phyloP scores from a whole-genome alignment of 2,888 invertebrate species.

The Belgica antarctica region DNA sequence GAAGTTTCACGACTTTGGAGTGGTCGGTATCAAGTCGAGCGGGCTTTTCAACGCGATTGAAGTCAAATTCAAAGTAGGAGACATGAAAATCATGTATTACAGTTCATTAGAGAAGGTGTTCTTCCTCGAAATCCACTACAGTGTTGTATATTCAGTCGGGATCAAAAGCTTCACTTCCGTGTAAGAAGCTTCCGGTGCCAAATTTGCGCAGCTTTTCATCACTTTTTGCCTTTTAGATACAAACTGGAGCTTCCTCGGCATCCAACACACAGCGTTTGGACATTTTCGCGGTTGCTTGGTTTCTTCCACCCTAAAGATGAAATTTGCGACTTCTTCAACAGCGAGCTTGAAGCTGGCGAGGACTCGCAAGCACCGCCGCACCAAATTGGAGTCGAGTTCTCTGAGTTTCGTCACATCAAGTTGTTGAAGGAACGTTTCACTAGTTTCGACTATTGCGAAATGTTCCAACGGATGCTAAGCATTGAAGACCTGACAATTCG shows the following conservation, averaged over 20 bases:
- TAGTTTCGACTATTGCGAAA: neutral
- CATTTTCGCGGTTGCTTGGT: neutral
- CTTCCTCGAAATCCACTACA: no score
- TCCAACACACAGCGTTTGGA: neutral
- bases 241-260: neutral
- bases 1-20: no score
- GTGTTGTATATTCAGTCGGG: no score
- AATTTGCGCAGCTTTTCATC: no score
- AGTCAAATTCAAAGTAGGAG: no score
- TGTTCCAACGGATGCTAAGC: neutral
- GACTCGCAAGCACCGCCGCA: neutral
- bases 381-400: neutral
- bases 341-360: neutral
- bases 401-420: neutral
- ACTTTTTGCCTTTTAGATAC: no score
- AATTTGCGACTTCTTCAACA: neutral
- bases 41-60: no score
- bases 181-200: no score
- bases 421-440: neutral
- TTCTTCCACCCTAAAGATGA: neutral
- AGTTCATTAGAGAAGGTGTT: no score
- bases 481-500: constrained; percentile 9
- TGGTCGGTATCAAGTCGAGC: no score
- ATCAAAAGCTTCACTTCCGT: no score
- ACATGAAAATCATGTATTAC: no score